phyloP scores from a whole-genome alignment of 2,113 vertebrate species.

The Oncorhynchus nerka region DNA sequence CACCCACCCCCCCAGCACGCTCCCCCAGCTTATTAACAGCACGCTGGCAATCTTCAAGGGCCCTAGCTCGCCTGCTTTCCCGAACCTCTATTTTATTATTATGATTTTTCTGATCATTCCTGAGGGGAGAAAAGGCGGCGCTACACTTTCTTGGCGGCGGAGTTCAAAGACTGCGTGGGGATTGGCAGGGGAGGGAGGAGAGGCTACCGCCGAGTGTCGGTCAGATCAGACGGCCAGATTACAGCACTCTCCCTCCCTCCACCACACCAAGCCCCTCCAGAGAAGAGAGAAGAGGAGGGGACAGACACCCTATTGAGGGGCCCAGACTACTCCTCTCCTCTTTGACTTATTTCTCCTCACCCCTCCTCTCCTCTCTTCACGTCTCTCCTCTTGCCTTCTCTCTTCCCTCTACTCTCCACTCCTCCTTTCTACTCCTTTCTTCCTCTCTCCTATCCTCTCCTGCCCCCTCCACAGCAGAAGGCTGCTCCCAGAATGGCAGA shows the following conservation, averaged over 20 bases:
- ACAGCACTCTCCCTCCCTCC: constrained; percentile 11
- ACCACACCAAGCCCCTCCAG: not conserved
- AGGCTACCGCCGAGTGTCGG: constrained; percentile 54
- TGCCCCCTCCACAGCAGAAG: not conserved
- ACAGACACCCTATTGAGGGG: too few relatives aligned
- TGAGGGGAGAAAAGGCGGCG: constrained; percentile 51
- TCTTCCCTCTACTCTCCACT: not conserved
- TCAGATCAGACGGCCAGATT: constrained; percentile 54
- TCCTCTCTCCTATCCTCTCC: not conserved
- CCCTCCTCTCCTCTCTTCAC: too few relatives aligned
- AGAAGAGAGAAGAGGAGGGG: too few relatives aligned
- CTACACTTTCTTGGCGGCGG: not conserved
- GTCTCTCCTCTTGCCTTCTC: too few relatives aligned
- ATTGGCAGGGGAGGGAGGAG: constrained; percentile 47
- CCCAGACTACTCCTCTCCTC: too few relatives aligned
- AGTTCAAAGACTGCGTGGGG: constrained; percentile 66
- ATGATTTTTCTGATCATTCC: constrained; percentile 67
- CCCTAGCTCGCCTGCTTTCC: constrained; percentile 37
- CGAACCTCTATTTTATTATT: constrained; percentile 59
- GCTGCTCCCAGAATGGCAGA: constrained; percentile 43
- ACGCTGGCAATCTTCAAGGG: constrained; percentile 62
- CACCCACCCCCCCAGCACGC: constrained; percentile 34
- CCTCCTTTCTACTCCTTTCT: constrained; percentile 12
- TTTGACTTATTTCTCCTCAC: too few relatives aligned
- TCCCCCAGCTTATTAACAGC: constrained; percentile 57